A percentile compares a stretch with the other conserved stretches of the same genome.
These are phyloP conservation scores for Cottus gobio DNA, from an alignment of 2,113 vertebrate genomes.

Conservation along the genomic window DNA sequence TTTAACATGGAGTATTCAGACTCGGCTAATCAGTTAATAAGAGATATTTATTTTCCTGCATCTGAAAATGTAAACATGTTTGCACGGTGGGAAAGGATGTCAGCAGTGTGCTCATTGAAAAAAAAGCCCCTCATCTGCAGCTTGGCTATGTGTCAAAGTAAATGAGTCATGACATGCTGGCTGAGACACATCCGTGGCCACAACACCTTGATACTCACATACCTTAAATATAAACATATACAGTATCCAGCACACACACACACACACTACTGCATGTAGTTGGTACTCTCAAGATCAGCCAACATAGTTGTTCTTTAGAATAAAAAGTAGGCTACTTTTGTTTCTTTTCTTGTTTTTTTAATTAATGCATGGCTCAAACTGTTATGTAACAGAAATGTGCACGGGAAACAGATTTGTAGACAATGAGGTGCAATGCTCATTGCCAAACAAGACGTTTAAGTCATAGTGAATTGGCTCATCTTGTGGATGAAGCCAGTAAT, in stretches of 20 bases:
- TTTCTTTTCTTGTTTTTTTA: background rate
- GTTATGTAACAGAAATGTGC: background rate
- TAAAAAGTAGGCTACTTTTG: background rate
- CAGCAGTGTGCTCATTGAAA: conserved; percentile 42
- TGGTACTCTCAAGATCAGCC: conserved; percentile 5
- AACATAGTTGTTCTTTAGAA: background rate
- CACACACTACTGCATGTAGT: background rate
- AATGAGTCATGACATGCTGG: conserved; percentile 47
- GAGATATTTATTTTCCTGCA: conserved; percentile 24
- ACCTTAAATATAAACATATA: conserved; percentile 43
- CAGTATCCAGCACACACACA: background rate
- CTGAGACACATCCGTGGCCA: conserved; percentile 41
- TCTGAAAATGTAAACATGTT: conserved; percentile 40
- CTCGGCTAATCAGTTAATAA: background rate
- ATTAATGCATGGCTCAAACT: background rate
- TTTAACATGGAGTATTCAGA: background rate
- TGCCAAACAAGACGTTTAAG: background rate
- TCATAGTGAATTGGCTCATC: conserved; percentile 22
- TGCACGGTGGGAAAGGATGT: conserved; percentile 16
- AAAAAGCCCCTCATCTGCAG: conserved; percentile 52
- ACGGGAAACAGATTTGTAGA: background rate
- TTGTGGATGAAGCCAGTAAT: background rate
- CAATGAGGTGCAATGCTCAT: background rate
- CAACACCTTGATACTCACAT: conserved; percentile 30
- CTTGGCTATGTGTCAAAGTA: conserved; percentile 33